phyloP scores from a whole-genome alignment of 1,140 invertebrate species.

The Branchinecta lindahli region DNA sequence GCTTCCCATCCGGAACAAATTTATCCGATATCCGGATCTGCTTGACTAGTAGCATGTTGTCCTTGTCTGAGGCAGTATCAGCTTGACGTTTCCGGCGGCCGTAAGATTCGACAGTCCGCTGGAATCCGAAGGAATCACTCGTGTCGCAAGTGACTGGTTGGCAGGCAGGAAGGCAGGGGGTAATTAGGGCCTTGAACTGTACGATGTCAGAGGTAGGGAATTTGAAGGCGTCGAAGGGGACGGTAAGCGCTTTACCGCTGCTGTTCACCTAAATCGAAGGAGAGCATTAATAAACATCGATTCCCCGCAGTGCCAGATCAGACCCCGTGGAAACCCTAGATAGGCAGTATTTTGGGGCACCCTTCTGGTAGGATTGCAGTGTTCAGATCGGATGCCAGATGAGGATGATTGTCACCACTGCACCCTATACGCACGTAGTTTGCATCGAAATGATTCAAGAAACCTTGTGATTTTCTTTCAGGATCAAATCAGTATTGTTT shows the following conservation, averaged over 20 bases:
- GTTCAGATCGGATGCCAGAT: no score
- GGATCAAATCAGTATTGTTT: no score
- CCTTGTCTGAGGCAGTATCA: slow-evolving; percentile 21
- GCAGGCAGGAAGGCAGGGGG: slow-evolving; percentile 37
- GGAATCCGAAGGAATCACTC: slow-evolving; percentile 32
- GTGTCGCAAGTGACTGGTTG: slow-evolving; percentile 35
- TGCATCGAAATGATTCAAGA: no score
- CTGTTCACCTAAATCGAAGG: slow-evolving; percentile 26
- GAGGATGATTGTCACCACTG: no score
- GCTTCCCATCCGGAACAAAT: slow-evolving; percentile 31
- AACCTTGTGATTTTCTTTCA: no score
- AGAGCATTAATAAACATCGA: no score
- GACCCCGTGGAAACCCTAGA: no score
- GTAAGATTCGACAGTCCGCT: slow-evolving; percentile 31
- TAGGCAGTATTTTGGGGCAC: no score
- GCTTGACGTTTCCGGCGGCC: slow-evolving; percentile 29
- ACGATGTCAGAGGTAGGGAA: slow-evolving; percentile 40
- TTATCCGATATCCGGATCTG: slow-evolving; percentile 37
- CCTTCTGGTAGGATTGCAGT: no score
- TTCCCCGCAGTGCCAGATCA: no score
- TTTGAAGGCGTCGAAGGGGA: slow-evolving; percentile 41
- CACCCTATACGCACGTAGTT: no score
- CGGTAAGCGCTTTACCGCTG: slow-evolving; percentile 31
- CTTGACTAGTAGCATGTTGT: slow-evolving; percentile 35
- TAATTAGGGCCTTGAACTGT: slow-evolving; percentile 39